Evolutionary conservation across 2,797 vertebrate species (phyloP), one percentile per base, ranked within the genome.

Genomic region (Cuniculus paca): DNA sequence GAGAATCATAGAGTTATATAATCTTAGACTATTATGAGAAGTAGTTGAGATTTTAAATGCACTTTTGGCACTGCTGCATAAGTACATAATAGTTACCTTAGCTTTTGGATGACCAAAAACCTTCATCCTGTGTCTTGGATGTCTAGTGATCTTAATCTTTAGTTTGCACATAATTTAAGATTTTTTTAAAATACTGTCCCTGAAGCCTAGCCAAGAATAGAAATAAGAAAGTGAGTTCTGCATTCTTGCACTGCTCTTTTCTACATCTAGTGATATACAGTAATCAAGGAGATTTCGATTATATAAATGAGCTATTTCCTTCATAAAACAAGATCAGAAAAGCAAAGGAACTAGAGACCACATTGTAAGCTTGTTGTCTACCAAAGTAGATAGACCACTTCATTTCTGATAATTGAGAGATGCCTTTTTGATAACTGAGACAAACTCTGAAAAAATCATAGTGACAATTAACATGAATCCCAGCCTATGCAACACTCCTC

Each of bases 331-430:
- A 85, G 9, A 36, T 83, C 13, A 86, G 3, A 20, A 70, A 95
- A 89, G 45, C 12, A 24, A 86, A 70, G 42, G n/a, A 90, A 95
- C 45, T 39, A 56, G 75, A 70, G 16, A 26, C 31, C 34, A 70
- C 14, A 72, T 39, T 48, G 5, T 88, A 39, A 54, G 26, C 60
- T 45, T 77, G 7, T 54, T 89, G 75, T 80, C 12, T 45, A 74
- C 2, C 31, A 92, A 36, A 68, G n/a, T 39, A 75, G 31, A 77
- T 4, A 54, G 36, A 12, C 52, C 6, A 77, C 9, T 9, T 45
- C 52, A 50, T 65, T 68, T 68, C 68, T 75, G 31, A 19, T 85
- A 58, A 85, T 16, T 95, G 42, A 95, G 70, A 91, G 61, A 84
- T 72, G 24, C 1, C 79, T 61, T 72, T n/a, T n/a, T n/a, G n/a